Evolutionary conservation across 2,113 vertebrate genomes (phyloP).

Genomic region (Panurus biarmicus): DNA sequence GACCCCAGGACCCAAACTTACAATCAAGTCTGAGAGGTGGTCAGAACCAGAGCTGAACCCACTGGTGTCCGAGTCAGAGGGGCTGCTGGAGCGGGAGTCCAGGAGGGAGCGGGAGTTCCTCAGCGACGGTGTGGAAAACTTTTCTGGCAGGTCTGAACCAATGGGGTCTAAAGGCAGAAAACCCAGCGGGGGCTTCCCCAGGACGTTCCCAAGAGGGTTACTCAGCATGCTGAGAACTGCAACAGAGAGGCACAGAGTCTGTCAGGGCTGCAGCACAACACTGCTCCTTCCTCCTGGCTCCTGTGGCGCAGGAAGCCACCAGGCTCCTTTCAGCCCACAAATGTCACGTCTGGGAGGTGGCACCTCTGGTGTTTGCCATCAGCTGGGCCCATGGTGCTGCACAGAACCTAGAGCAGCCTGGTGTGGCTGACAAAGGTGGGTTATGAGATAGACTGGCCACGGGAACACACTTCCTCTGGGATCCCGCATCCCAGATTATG

Average conservation of each 20-base stretch:
- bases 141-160: conserved; percentile 85
- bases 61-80: conserved; percentile 95
- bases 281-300: background rate
- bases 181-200: conserved; percentile 82
- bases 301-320: background rate
- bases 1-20: conserved; percentile 56
- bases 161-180: conserved; percentile 77
- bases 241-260: background rate
- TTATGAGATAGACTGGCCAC: background rate
- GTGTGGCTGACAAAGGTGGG: background rate
- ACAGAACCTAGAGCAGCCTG: background rate
- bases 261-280: background rate
- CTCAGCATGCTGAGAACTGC: conserved; percentile 81
- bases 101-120: conserved; percentile 84
- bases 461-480: background rate
- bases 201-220: conserved; percentile 79
- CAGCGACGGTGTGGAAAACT: conserved; percentile 80
- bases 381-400: accelerated
- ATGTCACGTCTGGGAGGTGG: accelerated
- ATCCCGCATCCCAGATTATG: accelerated
- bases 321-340: background rate
- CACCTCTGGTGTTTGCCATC: background rate
- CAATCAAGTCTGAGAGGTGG: conserved; percentile 90
- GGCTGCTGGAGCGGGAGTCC: conserved; percentile 95
- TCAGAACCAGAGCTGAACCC: conserved; percentile 98